A percentile compares a stretch with the other conserved stretches of the same genome.
These are phyloP conservation scores for Leptinotarsa tumamoca DNA, from an alignment of 2,888 invertebrate genomes.

Conservation along the genomic window DNA sequence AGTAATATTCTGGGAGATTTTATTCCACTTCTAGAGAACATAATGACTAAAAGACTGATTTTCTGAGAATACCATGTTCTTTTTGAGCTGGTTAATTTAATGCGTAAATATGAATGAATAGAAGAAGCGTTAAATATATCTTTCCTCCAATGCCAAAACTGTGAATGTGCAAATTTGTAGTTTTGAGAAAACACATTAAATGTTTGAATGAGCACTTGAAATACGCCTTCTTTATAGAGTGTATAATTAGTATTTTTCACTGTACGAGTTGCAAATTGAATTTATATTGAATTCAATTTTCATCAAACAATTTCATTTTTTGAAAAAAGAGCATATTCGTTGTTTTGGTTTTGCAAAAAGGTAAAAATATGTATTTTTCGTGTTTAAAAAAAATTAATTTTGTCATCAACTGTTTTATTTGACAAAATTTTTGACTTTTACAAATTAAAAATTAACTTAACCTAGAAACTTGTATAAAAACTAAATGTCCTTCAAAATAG, in stretches of 20 bases:
- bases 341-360: conserved; percentile 21
- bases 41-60: too few relatives aligned
- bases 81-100: too few relatives aligned
- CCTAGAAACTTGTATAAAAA: too few relatives aligned
- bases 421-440: conserved; percentile 17
- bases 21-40: too few relatives aligned
- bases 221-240: conserved; percentile 8
- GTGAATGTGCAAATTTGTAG: background rate
- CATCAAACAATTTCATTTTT: background rate
- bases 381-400: conserved; percentile 1
- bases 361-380: conserved; percentile 12
- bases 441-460: too few relatives aligned
- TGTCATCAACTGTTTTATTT: background rate
- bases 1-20: too few relatives aligned
- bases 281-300: conserved; percentile 14
- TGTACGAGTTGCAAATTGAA: background rate
- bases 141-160: too few relatives aligned
- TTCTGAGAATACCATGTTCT: too few relatives aligned
- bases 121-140: too few relatives aligned
- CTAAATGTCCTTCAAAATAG: too few relatives aligned
- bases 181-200: conserved; percentile 11
- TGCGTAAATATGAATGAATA: too few relatives aligned
- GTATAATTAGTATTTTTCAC: conserved; percentile 14
- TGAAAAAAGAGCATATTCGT: conserved; percentile 15
- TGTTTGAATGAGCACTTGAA: conserved; percentile 7